Base-by-base conservation (phyloP, 2,888 invertebrate species). In the Sialis fuliginosa region DNA sequence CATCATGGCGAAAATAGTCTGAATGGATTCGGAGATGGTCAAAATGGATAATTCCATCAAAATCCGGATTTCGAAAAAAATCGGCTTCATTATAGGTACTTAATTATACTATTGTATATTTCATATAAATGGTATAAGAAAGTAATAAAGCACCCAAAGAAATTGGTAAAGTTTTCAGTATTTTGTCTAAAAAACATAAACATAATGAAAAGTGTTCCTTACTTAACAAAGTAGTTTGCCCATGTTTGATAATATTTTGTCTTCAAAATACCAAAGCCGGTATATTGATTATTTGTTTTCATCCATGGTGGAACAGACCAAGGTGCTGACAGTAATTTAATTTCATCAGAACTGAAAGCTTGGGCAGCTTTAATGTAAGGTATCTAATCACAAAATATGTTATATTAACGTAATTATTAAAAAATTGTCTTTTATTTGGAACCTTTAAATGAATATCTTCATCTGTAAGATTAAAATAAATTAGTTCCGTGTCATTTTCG, bases 401-500 rank as follows among this genome's bases (percentile, higher is more conserved):
- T 44, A 9, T 4, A 44, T 44, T 6, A 33, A n/a, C 6, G 33
- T 44, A 5, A 3, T 2, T 44, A 10, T 31, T 33, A 33, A n/a
- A n/a, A n/a, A n/a, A 9, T 44, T 33, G 1, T n/a, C 5, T 40
- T 10, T 9, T 40, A n/a, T 13, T 9, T 12, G 3, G 2, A 2
- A 80, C 81, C 70, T 87, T 88, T 50, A 72, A 79, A 12, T 71
- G 58, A 41, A 66, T 59, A 62, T 90, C 89, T 62, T 88, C 87
- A 0, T 59, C 47, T 3, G 77, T 65, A 1, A 90, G 66, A 0
- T 73, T 65, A 61, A 83, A 92, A 53, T 74, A 69, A 1, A 65
- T 57, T n/a, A 92, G 66, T 0, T 65, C 61, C 5, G 62, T 62
- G 54, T 80, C 77, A 55, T 79, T 71, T 56, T 65, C 63, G 0